Evolutionary conservation across 92 coral and sea anemone genomes (phyloP), one percentile per base, ranked within the genome.

Genomic region (Meandrina meandrites): DNA sequence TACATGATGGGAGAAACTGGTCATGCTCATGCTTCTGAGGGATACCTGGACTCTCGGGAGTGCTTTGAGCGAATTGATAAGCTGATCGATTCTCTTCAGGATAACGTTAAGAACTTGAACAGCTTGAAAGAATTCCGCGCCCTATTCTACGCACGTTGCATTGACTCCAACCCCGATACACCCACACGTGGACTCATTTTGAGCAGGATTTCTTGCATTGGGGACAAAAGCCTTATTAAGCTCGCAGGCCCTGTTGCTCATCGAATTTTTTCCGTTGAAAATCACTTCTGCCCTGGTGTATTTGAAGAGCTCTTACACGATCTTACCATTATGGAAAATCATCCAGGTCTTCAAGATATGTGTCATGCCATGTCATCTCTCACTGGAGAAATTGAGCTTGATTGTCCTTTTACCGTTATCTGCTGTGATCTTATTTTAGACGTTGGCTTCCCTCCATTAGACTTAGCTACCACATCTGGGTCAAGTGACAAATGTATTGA

Each of bases 111-210:
- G 6, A 84, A 78, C 36, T 88, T 84, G 73, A 53, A 88, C 40
- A 87, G 83, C 53, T 82, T 79, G 32, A 57, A 79, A 30, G 92
- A 94, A 68, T 95, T 95, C 87, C 89, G 87, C 27, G 87, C 87
- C 56, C 78, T 90, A 50, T 90, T 95, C 45, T 95, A 89, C 76
- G 92, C 90, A 36, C 96, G 98, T 40, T 95, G 98, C 75, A 88
- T 95, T 45, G 95, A 93, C 57, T 89, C 96, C 67, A 95, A 93
- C 79, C 94, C 92, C 31, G 98, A 95, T 77, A 90, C 95, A 31
- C 85, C 87, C 28, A 48, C 86, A 19, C 90, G 88, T 79, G 86
- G 84, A 51, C 79, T 42, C 34, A 95, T 95, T 35, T 81, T 94
- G 40, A 68, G 84, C 74, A 82, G 58, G 45, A 93, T 95, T 51